These are phyloP conservation scores for Akabosia matsudoensis DNA, from an alignment of 1,140 invertebrate genomes.

Conservation along the genomic window DNA sequence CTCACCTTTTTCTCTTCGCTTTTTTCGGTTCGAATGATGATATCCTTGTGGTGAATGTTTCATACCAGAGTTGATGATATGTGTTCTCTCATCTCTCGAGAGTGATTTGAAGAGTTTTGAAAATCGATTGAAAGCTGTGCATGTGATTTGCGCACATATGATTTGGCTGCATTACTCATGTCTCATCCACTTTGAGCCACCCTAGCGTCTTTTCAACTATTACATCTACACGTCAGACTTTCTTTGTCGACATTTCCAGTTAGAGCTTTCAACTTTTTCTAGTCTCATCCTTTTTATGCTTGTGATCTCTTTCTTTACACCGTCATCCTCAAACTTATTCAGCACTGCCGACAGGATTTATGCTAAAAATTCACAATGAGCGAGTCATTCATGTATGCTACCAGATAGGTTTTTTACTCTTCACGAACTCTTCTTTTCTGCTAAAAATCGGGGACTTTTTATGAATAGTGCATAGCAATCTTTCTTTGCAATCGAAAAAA, in stretches of 20 bases:
- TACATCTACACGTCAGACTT: neutral
- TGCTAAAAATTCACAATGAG: conserved; percentile 5
- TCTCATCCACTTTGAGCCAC: neutral
- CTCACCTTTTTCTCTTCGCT: neutral
- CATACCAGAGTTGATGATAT: conserved; percentile 21
- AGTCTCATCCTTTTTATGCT: neutral
- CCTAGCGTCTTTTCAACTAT: neutral
- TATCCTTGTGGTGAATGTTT: conserved; percentile 10
- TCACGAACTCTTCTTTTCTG: neutral
- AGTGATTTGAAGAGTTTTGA: conserved; percentile 4
- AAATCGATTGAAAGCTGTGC: conserved; percentile 20
- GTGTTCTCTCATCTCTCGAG: neutral
- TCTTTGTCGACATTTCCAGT: neutral
- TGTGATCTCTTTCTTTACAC: neutral
- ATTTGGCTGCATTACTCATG: no score
- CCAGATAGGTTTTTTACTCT: neutral
- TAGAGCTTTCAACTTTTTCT: neutral
- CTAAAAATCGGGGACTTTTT: no score
- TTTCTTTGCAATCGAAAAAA: no score
- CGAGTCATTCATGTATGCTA: conserved; percentile 5
- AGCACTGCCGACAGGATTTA: neutral
- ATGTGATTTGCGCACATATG: neutral
- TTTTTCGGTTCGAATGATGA: neutral
- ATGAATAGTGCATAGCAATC: no score
- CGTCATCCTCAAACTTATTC: neutral